A percentile compares a stretch with the other conserved stretches of the same genome.
Conservation (phyloP, 2,888 invertebrate species). For the Toxonevra muliebris region DNA sequence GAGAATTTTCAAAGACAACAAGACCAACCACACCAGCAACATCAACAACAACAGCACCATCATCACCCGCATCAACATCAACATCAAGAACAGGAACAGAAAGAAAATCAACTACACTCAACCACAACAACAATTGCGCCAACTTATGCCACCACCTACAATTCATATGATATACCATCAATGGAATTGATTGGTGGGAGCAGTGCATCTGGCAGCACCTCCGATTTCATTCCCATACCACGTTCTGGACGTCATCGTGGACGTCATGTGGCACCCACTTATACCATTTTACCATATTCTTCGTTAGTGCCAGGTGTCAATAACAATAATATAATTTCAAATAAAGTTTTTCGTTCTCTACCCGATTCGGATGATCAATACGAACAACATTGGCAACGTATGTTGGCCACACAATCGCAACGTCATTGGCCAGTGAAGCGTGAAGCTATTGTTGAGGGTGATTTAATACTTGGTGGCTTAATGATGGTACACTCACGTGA, state of each 20-base stretch:
- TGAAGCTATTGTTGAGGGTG: constrained; percentile 83
- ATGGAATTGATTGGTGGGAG: background rate
- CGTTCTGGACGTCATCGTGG: constrained; percentile 59
- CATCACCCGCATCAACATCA: constrained; percentile 20
- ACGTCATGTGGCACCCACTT: constrained; percentile 42
- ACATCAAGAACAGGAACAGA: constrained; percentile 5
- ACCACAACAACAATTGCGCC: constrained; percentile 17
- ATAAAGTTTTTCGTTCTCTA: constrained; percentile 56
- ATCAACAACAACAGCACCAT: constrained; percentile 25
- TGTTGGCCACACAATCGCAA: constrained; percentile 42
- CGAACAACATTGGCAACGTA: constrained; percentile 42
- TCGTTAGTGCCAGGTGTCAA: constrained; percentile 20
- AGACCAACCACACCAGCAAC: constrained; percentile 9
- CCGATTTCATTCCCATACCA: constrained; percentile 41
- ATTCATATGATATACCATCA: too few relatives aligned
- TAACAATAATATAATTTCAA: constrained; percentile 34
- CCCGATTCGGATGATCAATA: constrained; percentile 52
- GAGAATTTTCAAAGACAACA: background rate
- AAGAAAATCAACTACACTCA: constrained; percentile 6
- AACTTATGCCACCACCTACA: too few relatives aligned
- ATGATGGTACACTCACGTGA: constrained; percentile 94
- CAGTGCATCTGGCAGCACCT: background rate
- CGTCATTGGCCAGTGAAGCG: constrained; percentile 79
- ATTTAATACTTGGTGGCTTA: constrained; percentile 84
- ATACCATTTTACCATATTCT: background rate